These are phyloP conservation scores for Vulpes vulpes DNA, from an alignment of 2,113 vertebrate genomes.

Conservation along the genomic window DNA sequence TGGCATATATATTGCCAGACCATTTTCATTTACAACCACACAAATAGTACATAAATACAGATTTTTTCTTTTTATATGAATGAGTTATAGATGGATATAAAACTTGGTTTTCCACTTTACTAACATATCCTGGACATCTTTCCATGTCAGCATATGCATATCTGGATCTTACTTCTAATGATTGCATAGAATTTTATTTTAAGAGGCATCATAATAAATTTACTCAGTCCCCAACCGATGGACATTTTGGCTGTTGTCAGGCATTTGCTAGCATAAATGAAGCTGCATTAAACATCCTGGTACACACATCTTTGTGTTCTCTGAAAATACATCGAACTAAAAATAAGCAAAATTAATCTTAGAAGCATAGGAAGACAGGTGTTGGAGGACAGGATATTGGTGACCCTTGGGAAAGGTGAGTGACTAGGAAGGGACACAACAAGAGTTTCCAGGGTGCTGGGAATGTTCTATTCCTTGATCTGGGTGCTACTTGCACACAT, in stretches of 20 bases:
- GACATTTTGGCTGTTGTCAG: background rate
- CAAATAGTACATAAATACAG: background rate
- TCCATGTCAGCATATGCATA: background rate
- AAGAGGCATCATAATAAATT: background rate
- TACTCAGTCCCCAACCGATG: background rate
- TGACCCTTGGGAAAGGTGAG: background rate
- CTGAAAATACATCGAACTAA: background rate
- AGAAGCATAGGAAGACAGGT: background rate
- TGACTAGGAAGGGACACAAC: background rate
- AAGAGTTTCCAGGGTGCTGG: background rate
- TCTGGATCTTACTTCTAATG: background rate
- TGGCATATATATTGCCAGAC: background rate
- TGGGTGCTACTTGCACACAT: background rate
- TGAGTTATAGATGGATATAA: background rate
- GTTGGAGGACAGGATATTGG: background rate
- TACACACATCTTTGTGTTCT: background rate
- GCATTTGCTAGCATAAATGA: background rate
- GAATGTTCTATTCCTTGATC: background rate
- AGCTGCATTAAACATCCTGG: background rate
- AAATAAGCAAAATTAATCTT: background rate
- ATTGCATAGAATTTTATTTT: background rate
- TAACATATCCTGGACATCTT: background rate
- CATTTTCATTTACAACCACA: background rate
- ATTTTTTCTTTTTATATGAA: background rate
- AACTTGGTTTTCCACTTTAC: constrained; percentile 1